Base-by-base conservation (phyloP, 2,113 vertebrate genomes). In the Nibea coibor region DNA sequence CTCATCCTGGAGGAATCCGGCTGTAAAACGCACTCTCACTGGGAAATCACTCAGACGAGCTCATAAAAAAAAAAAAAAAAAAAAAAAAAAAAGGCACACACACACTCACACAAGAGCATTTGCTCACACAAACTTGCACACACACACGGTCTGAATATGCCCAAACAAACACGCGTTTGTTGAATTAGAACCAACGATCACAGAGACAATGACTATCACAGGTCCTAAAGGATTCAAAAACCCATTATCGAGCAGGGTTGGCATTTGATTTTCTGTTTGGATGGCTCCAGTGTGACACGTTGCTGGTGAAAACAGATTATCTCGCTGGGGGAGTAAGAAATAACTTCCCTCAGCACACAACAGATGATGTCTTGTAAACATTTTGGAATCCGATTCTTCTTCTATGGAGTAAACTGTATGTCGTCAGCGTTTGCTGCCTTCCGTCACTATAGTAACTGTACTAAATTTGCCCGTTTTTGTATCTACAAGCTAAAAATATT, bases 1-100 rank as follows among this genome's bases (percentile, higher is more conserved):
- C 81, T 93, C 93, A 94, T 92, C 86, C 85, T 78, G 67, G 70
- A 91, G 90, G 91, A 93, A 94, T 93, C 85, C 39, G 58, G 74
- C 90, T 78, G 85, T 94, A 93, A 93, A 93, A 78, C 50, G 10
- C 74, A 66, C 87, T 73, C 87, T 85, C 86, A 70, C 82, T 85
- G 80, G 89, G 87, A 93, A 85, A 92, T 87, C 85, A 77, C 86
- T 90, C 83, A 89, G 78, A 89, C 58, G 28, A 81, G 81, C 89
- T 87, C 78, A 73, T 93, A 89, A 92, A 93, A 39, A 9, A 39
- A 35, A 35, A 39, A 8, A 35, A 39, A 39, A 89, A 92, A 92
- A 39, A 2, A 39, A 8, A 39, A 39, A 8, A 39, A 39, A 39
- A 90, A 75, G 57, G 39, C 81, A 69, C 73, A 77, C 78, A 85